Evolutionary conservation across 2,888 invertebrate genomes (phyloP), one percentile per base, ranked within the genome.

Genomic region (Lasioglossum marginatum): DNA sequence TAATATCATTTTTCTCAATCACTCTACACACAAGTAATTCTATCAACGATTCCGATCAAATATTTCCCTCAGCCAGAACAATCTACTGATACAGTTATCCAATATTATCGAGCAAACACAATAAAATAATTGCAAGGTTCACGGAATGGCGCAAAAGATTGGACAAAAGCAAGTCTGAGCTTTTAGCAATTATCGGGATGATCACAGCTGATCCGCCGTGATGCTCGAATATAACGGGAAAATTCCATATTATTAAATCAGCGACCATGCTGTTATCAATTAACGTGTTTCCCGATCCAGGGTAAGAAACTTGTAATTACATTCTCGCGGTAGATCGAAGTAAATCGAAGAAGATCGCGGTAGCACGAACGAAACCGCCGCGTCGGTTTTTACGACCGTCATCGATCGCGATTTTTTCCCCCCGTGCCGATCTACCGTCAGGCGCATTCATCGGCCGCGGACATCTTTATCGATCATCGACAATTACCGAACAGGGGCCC

Each of bases 401-500:
- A 40, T 68, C 68, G 68, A 68, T 68, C 68, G 34, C 57, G 73
- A 45, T 70, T 76, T 77, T 79, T 37, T n/a, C 52, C 19, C 10
- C 43, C 37, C 8, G 40, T 57, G 45, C 37, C 68, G 66, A 66
- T 75, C 43, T 40, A 74, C 66, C 74, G 48, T 77, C 80, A n/a
- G 75, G 23, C 57, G 70, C 82, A 63, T 72, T 79, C 77, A 60
- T 77, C 80, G 80, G 72, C 14, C 73, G 68, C 76, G 71, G 77
- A 82, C 71, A 73, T 81, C 80, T 75, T 81, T 81, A 76, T 81
- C 86, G 85, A 78, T 84, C 78, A 85, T 76, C 84, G 81, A 78
- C 79, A 72, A 80, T 82, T 82, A 85, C 77, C 87, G 79, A 77
- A 79, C 77, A 75, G 73, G 52, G 68, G 70, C 73, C 72, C 27